These are phyloP conservation scores for Pempheris klunzingeri DNA, from an alignment of 2,797 vertebrate genomes.

Conservation along the genomic window DNA sequence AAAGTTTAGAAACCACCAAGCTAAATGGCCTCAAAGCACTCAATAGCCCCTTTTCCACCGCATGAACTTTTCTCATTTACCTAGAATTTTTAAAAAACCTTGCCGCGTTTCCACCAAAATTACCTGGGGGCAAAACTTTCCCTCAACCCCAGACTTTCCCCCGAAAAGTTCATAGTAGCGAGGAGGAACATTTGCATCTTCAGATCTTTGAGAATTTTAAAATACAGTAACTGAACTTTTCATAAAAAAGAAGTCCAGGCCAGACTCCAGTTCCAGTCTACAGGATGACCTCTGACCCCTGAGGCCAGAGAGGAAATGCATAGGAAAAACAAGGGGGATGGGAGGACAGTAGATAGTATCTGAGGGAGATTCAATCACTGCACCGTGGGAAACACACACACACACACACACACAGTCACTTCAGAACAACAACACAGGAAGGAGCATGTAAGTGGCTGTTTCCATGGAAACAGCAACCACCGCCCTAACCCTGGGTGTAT, in stretches of 20 bases:
- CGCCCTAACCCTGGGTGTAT: slow-evolving; percentile 17
- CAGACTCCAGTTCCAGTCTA: slow-evolving; percentile 59
- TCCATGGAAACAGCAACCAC: slow-evolving; percentile 59
- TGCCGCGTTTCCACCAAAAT: no score
- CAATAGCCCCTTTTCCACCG: no score
- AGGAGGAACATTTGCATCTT: slow-evolving; percentile 5
- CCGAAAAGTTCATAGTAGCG: no score
- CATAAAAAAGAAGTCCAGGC: slow-evolving; percentile 34
- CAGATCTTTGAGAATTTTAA: slow-evolving; percentile 30
- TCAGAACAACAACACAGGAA: slow-evolving; percentile 73
- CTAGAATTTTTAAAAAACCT: no score
- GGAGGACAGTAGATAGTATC: slow-evolving; percentile 77
- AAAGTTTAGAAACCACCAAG: background rate
- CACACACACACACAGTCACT: slow-evolving; percentile 39
- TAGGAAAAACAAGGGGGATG: slow-evolving; percentile 62
- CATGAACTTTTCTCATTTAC: no score
- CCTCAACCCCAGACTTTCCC: no score
- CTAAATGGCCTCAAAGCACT: background rate
- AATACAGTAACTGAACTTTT: slow-evolving; percentile 2
- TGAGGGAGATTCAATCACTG: slow-evolving; percentile 70
- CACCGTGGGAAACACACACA: slow-evolving; percentile 74
- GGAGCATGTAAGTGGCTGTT: slow-evolving; percentile 69
- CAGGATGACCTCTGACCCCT: slow-evolving; percentile 69
- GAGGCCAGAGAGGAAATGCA: slow-evolving; percentile 75
- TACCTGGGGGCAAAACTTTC: no score